Base-by-base conservation (phyloP, 1,140 invertebrate genomes). In the Drosophila orena region DNA sequence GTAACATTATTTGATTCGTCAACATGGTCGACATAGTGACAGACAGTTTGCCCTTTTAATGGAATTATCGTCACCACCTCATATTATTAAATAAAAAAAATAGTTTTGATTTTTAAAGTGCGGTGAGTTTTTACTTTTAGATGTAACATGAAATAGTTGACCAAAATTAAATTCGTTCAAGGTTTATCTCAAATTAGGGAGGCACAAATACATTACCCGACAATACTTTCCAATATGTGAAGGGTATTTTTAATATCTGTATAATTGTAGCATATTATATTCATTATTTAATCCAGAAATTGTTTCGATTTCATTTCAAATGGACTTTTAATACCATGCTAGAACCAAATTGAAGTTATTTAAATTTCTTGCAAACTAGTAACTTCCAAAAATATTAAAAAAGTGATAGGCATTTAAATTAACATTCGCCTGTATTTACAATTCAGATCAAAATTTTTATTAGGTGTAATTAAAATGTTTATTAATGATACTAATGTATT, bases 361-460 rank as follows among this genome's bases (percentile, higher is more conserved):
- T 60, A 57, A 60, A 57, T 57, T 38, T 11, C 11, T 38, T 12
- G 34, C 14, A 56, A 60, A 27, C 17, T 37, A 17, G 1, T 53
- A 14, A 2, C 12, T 53, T 54, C 54, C 8, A 6, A 55, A 37
- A 4, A 20, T 27, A 14, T 38, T 5, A 38, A 15, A 8, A 2
- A 44, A 4, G 10, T 44, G 1, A 11, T 22, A 6, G 22, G 24
- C 12, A 6, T n/a, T 12, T n/a, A 14, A 10, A 50, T 50, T 5
- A 60, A 37, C 7, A 60, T 11, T 24, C 15, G 54, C 24, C 37
- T 30, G 14, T 61, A 58, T 61, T 30, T 61, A 61, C 59, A 58
- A 8, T 42, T 17, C 10, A 22, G 20, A 34, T 58, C 34, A 11
- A 17, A 17, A 20, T 10, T 24, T 10, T 27, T 2, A 20, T 27